phyloP scores from a whole-genome alignment of 2,797 vertebrate genomes.

The Pogonophryne albipinna region DNA sequence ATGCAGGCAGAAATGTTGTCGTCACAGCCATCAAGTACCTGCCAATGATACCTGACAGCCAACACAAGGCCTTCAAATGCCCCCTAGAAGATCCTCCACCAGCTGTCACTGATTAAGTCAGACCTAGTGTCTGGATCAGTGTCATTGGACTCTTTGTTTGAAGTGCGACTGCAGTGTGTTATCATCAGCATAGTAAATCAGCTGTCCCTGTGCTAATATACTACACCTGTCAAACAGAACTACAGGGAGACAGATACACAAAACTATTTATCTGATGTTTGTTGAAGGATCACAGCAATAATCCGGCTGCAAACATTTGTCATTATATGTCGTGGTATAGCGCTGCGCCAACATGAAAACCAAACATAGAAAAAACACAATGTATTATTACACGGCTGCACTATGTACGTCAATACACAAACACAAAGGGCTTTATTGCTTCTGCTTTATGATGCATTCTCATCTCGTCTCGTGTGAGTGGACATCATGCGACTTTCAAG shows the following conservation, averaged over 20 bases:
- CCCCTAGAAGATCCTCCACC: conserved; percentile 30
- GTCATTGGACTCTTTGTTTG: conserved; percentile 57
- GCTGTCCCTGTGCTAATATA: conserved; percentile 54
- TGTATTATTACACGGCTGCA: not conserved
- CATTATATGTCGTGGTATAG: conserved; percentile 23
- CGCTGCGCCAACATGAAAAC: conserved; percentile 27
- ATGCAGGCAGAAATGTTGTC: not conserved
- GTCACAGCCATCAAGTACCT: conserved; percentile 22
- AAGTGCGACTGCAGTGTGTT: conserved; percentile 40
- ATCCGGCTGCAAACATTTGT: conserved; percentile 57
- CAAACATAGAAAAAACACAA: conserved; percentile 24
- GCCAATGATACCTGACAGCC: conserved; percentile 25
- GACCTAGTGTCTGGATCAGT: conserved; percentile 38
- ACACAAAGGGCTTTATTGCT: not conserved
- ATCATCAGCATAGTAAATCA: conserved; percentile 62
- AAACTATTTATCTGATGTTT: conserved; percentile 62
- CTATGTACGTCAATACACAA: conserved; percentile 2
- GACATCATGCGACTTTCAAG: conserved; percentile 28
- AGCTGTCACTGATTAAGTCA: conserved; percentile 57
- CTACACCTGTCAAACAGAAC: conserved; percentile 62
- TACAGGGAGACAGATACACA: conserved; percentile 21
- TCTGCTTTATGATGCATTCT: not conserved
- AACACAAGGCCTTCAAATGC: conserved; percentile 5
- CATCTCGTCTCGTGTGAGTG: conserved; percentile 1
- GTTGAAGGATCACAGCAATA: conserved; percentile 51